Percentiles rank a stretch among this genome's conserved stretches.
These are phyloP conservation scores for Ictidomys tridecemlineatus DNA, from an alignment of 2,113 vertebrate species.

Conservation along the genomic window DNA sequence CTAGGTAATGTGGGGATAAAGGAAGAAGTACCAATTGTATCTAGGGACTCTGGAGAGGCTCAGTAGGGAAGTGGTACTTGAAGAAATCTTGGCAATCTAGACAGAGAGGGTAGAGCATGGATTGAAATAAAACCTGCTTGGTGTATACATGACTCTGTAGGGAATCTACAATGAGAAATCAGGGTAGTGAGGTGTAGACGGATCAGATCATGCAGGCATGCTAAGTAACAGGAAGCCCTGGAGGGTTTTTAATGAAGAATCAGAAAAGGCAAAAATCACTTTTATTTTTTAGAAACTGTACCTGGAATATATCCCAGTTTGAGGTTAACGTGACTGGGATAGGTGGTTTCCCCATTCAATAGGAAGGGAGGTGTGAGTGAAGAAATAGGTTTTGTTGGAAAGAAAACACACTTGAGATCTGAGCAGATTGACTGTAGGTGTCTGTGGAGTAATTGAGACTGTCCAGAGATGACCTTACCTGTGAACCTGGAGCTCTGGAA, in stretches of 20 bases:
- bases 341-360: conserved; percentile 35
- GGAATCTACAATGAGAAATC: background rate
- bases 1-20: background rate
- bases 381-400: background rate
- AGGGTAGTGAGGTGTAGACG: background rate
- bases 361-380: background rate
- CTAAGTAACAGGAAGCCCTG: background rate
- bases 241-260: background rate
- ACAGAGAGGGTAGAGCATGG: background rate
- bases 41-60: background rate
- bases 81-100: background rate
- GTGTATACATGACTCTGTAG: background rate
- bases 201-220: background rate
- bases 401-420: background rate
- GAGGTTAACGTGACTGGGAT: background rate
- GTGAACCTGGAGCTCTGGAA: background rate
- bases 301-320: conserved; percentile 31
- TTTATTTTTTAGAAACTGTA: conserved; percentile 44
- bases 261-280: conserved; percentile 27
- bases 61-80: background rate
- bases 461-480: background rate
- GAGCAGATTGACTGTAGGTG: background rate
- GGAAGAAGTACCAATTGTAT: background rate
- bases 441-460: background rate
- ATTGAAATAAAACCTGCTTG: background rate